Conservation (phyloP, 2,888 invertebrate genomes). For the Aelia acuminata region DNA sequence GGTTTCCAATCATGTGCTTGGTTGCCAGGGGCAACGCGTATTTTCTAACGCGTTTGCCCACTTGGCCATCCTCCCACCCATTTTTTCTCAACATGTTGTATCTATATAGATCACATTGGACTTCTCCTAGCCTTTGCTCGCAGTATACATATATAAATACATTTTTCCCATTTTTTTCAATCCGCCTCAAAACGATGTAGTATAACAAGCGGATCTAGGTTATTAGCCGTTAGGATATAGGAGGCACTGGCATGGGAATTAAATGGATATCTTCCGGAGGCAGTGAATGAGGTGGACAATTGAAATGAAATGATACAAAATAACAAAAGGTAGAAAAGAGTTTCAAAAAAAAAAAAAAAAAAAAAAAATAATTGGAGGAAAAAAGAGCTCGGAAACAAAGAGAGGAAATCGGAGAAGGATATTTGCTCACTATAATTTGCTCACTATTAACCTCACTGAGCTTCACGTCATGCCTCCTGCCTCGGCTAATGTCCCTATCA, state of each 20-base stretch:
- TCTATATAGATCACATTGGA: too few species aligned
- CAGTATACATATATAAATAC: too few species aligned
- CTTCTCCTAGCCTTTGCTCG: too few species aligned
- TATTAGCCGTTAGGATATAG: neutral
- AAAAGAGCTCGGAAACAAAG: slow-evolving; percentile 14
- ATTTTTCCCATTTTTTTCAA: too few species aligned
- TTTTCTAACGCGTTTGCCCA: too few species aligned
- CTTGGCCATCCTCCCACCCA: too few species aligned
- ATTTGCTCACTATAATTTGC: neutral
- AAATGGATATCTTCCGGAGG: neutral
- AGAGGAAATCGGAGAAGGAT: neutral
- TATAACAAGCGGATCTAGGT: slow-evolving; percentile 13
- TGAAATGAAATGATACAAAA: slow-evolving; percentile 45
- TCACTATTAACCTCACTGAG: neutral
- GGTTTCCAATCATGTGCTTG: too few species aligned
- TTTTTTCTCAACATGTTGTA: too few species aligned
- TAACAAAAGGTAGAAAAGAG: slow-evolving; percentile 33
- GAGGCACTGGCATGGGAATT: neutral
- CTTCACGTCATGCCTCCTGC: slow-evolving; percentile 7
- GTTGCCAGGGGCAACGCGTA: too few species aligned
- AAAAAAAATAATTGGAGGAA: neutral
- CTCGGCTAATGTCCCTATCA: neutral
- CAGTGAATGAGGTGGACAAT: slow-evolving; percentile 9
- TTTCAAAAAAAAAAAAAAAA: too few species aligned
- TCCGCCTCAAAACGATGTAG: neutral